phyloP scores from a whole-genome alignment of 1,140 invertebrate species.

The Atta colombica region DNA sequence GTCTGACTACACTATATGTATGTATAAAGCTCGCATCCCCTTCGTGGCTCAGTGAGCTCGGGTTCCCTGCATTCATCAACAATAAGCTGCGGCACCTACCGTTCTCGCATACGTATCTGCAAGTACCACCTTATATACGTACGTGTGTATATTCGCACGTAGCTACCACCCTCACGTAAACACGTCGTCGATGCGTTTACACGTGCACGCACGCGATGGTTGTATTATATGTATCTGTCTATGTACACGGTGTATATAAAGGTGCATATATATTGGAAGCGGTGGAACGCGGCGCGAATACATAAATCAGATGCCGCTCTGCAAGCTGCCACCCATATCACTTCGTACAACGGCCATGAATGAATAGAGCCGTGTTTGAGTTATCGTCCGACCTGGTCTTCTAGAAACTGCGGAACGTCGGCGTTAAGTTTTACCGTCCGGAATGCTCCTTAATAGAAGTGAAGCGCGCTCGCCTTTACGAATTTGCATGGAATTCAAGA shows the following conservation, averaged over 20 bases:
- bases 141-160: constrained; percentile 27
- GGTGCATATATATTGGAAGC: constrained; percentile 60
- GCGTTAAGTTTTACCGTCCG: constrained; percentile 46
- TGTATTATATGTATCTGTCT: constrained; percentile 50
- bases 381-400: constrained; percentile 78
- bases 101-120: constrained; percentile 24
- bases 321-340: constrained; percentile 81
- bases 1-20: constrained; percentile 54
- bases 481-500: background rate
- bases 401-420: constrained; percentile 61
- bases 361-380: constrained; percentile 81
- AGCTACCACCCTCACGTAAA: constrained; percentile 14
- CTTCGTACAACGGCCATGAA: constrained; percentile 80
- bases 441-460: constrained; percentile 45
- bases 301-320: constrained; percentile 81
- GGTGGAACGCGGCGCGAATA: constrained; percentile 70
- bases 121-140: background rate
- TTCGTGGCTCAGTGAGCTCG: constrained; percentile 67
- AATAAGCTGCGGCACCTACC: constrained; percentile 72
- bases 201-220: constrained; percentile 27
- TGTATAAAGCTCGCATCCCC: constrained; percentile 59
- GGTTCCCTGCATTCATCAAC: constrained; percentile 76
- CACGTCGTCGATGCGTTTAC: background rate
- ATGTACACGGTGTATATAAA: constrained; percentile 27
- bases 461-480: constrained; percentile 19